Evolutionary conservation across 1,140 invertebrate genomes (phyloP).

Genomic region (Daktulosphaira vitifoliae): DNA sequence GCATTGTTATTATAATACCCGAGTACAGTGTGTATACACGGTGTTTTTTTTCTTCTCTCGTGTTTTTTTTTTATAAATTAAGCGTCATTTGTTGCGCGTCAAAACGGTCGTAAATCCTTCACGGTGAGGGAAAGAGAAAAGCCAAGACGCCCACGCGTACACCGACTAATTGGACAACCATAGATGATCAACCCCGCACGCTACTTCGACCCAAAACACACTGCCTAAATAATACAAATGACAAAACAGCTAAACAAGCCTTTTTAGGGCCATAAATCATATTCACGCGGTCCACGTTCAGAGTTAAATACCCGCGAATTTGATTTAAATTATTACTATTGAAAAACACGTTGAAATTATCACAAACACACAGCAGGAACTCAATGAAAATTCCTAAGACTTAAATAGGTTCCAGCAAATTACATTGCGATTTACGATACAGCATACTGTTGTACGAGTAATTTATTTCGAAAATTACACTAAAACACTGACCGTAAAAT

Average conservation of each 20-base stretch:
- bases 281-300: not conserved
- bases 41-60: conserved; percentile 10
- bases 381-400: no score
- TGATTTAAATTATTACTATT: conserved; percentile 1
- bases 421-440: no score
- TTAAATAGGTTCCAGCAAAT: no score
- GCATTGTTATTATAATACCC: conserved; percentile 25
- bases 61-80: conserved; percentile 31
- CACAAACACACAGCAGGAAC: no score
- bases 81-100: conserved; percentile 32
- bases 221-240: not conserved
- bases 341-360: no score
- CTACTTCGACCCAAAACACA: not conserved
- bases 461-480: no score
- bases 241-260: not conserved
- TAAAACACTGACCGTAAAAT: no score
- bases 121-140: not conserved
- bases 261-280: conserved; percentile 8
- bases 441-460: no score
- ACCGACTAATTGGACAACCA: conserved; percentile 31
- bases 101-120: conserved; percentile 34
- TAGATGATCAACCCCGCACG: conserved; percentile 6
- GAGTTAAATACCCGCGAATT: conserved; percentile 18
- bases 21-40: not conserved
- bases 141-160: conserved; percentile 23